phyloP scores from a whole-genome alignment of 2,113 vertebrate genomes.

The Pithys albifrons region DNA sequence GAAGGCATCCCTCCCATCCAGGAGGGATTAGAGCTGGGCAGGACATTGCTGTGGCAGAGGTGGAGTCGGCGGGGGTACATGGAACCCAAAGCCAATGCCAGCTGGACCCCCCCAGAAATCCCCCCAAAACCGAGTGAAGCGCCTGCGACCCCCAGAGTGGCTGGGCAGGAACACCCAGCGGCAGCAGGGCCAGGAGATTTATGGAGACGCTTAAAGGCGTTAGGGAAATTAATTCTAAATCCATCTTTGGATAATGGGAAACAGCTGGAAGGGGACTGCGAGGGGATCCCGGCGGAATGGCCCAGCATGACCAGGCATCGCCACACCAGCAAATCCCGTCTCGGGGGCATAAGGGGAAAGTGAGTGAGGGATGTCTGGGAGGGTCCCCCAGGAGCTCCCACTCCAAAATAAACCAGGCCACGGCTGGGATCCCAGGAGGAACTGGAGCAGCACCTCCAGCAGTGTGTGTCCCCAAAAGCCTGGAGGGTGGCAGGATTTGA shows the following conservation, averaged over 20 bases:
- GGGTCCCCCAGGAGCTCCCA: rapidly evolving
- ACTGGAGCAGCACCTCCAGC: rapidly evolving
- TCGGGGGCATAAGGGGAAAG: rapidly evolving
- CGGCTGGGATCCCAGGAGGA: background rate
- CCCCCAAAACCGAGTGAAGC: background rate
- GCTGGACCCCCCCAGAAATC: background rate
- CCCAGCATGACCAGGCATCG: background rate
- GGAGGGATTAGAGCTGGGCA: background rate
- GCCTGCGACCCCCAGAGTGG: rapidly evolving
- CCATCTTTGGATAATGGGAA: background rate
- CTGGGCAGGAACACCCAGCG: rapidly evolving
- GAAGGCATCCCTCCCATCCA: background rate
- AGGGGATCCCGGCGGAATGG: rapidly evolving
- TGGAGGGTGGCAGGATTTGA: rapidly evolving
- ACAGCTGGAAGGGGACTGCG: background rate
- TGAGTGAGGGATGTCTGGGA: rapidly evolving
- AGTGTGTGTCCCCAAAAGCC: background rate
- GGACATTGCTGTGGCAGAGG: rapidly evolving
- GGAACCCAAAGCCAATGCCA: background rate
- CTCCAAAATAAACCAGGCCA: background rate
- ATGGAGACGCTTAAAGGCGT: rapidly evolving
- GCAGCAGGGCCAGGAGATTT: background rate
- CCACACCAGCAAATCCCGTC: rapidly evolving
- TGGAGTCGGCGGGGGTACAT: rapidly evolving
- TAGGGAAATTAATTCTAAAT: background rate